Evolutionary conservation across 2,888 invertebrate species (phyloP), one percentile per base, ranked within the genome.

Genomic region (Hofmannophila pseudospretella): DNA sequence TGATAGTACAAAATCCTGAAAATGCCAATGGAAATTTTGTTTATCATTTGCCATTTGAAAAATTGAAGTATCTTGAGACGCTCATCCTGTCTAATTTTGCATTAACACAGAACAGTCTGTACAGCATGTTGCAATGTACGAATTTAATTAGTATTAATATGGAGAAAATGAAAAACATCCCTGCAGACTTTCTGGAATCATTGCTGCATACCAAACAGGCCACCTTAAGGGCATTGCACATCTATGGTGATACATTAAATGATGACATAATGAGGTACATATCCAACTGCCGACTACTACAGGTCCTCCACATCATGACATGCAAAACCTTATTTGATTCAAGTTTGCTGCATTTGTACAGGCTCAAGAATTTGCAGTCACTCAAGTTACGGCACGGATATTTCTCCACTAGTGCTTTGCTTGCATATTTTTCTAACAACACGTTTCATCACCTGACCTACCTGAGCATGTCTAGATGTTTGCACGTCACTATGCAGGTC

Each of bases 91-190:
- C 88, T 3, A 88, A 88, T 52, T 88, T 88, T 72, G 88, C 85
- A 38, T 58, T 88, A 42, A 86, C 87, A 14, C 84, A 73, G 12
- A 67, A 66, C 43, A 88, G 88, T 59, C 61, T 88, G 20, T 82
- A 84, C 44, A 80, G 76, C 41, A 88, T 88, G 88, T 60, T 87
- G 37, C 77, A 78, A 41, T 88, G 88, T 59, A 67, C 66, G 13
- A 67, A 81, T 58, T 74, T 88, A 62, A 76, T 78, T 51, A 82
- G 85, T 65, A 82, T 88, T 56, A 88, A 78, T 45, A 88, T 88
- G 79, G 88, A 88, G 42, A 88, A 88, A 55, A 88, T 88, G 88
- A 88, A 87, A 49, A 88, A 88, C 56, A 88, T 88, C 44, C 88
- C 88, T 4, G 74, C 79, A 36, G 81, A 84, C 45, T 88, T 88